Conservation (phyloP, 2,888 invertebrate species). For the Seira ritae region DNA sequence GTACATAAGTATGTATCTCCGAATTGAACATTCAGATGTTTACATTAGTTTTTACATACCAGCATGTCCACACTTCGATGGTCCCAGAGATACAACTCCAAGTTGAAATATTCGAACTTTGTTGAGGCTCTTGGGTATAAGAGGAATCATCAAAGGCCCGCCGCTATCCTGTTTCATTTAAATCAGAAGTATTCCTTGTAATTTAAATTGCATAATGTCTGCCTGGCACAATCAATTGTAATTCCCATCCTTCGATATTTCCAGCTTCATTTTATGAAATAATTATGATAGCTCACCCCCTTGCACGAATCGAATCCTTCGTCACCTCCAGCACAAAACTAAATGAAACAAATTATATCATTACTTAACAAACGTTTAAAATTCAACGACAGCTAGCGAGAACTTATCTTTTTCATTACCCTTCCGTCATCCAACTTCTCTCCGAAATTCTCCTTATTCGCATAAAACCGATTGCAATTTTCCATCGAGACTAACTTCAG, state of each 20-base stretch:
- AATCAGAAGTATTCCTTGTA: neutral
- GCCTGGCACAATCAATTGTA: too few species aligned
- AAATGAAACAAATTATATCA: too few species aligned
- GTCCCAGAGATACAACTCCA: slow-evolving; percentile 63
- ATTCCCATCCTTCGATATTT: too few species aligned
- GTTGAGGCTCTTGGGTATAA: slow-evolving; percentile 33
- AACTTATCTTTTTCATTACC: too few species aligned
- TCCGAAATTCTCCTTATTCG: slow-evolving; percentile 51
- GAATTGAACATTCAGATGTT: too few species aligned
- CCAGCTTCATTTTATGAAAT: neutral
- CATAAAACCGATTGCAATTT: slow-evolving; percentile 61
- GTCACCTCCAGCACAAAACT: slow-evolving; percentile 66
- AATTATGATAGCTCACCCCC: slow-evolving; percentile 31
- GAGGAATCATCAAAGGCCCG: slow-evolving; percentile 55
- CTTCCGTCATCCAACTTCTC: slow-evolving; percentile 60
- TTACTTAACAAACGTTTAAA: slow-evolving; percentile 1
- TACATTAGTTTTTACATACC: too few species aligned
- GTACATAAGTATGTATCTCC: too few species aligned
- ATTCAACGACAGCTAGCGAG: too few species aligned
- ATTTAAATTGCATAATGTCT: too few species aligned
- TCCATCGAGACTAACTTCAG: slow-evolving; percentile 49
- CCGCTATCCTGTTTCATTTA: slow-evolving; percentile 50
- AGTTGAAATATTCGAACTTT: slow-evolving; percentile 50
- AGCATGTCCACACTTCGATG: slow-evolving; percentile 55
- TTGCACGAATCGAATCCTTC: slow-evolving; percentile 55